phyloP scores from a whole-genome alignment of 2,888 invertebrate species.

The Sinelater perroti region DNA sequence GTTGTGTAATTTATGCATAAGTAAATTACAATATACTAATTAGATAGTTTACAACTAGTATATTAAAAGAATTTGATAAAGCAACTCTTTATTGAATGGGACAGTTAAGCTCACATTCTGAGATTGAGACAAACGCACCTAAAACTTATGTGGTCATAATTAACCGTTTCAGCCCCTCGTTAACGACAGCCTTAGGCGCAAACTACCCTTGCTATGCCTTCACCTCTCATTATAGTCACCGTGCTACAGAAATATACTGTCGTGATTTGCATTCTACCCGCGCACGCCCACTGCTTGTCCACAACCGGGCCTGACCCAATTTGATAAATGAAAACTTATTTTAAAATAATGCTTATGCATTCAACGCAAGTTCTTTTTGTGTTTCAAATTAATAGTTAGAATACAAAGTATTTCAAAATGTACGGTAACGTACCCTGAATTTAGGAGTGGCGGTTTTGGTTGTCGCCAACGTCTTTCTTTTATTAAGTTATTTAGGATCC shows the following conservation, averaged over 20 bases:
- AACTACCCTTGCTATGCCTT: slow-evolving; percentile 52
- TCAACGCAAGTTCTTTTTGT: background rate
- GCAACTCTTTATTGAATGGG: background rate
- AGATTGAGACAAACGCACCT: slow-evolving; percentile 4
- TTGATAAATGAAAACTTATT: slow-evolving; percentile 4
- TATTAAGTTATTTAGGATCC: no score
- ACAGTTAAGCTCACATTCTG: slow-evolving; percentile 5
- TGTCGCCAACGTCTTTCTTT: no score
- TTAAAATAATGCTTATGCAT: background rate
- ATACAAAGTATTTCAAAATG: no score
- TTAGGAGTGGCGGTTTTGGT: no score
- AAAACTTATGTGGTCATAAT: slow-evolving; percentile 46
- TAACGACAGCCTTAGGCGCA: slow-evolving; percentile 51
- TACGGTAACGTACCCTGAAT: no score
- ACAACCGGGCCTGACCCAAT: slow-evolving; percentile 7
- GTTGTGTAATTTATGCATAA: no score
- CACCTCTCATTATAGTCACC: slow-evolving; percentile 53
- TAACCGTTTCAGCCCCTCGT: slow-evolving; percentile 57
- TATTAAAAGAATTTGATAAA: no score
- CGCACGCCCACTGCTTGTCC: slow-evolving; percentile 10
- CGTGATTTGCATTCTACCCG: slow-evolving; percentile 42
- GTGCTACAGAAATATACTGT: slow-evolving; percentile 46
- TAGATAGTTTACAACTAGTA: no score
- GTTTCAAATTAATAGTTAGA: no score
- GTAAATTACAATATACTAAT: no score